A percentile compares a stretch with the other conserved stretches of the same genome.
phyloP scores from a whole-genome alignment of 2,113 vertebrate species.

The Catharus bicknelli region DNA sequence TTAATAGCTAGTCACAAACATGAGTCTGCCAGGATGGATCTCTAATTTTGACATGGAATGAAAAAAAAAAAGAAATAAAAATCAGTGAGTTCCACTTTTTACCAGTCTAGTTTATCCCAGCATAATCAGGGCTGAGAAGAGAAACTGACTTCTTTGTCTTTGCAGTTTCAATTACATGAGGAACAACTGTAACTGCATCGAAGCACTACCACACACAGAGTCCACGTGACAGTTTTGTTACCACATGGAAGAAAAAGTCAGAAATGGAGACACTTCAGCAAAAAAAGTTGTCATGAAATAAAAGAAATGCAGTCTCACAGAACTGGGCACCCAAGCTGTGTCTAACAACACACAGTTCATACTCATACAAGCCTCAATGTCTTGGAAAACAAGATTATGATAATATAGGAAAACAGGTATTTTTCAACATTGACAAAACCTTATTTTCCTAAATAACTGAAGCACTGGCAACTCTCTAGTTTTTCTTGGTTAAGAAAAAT shows the following conservation, averaged over 20 bases:
- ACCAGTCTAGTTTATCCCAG: neutral
- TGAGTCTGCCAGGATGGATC: neutral
- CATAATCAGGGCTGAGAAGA: neutral
- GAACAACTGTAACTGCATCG: neutral
- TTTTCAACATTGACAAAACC: neutral
- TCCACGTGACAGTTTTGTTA: neutral
- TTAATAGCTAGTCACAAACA: neutral
- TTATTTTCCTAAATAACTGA: neutral
- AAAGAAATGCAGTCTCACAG: neutral
- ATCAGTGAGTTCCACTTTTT: neutral
- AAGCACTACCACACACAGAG: neutral
- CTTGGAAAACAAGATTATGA: neutral
- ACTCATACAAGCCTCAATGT: neutral
- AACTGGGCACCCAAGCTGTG: neutral
- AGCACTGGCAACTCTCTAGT: neutral
- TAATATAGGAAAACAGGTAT: neutral
- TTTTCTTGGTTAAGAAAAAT: neutral
- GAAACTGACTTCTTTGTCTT: neutral
- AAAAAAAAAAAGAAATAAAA: neutral
- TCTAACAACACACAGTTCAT: neutral
- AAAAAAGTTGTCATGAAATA: neutral
- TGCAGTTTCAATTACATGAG: neutral
- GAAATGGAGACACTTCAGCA: neutral
- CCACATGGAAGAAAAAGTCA: neutral
- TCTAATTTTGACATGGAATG: neutral